Conservation (phyloP, 2,113 vertebrate genomes). For the Regulus satrapa region DNA sequence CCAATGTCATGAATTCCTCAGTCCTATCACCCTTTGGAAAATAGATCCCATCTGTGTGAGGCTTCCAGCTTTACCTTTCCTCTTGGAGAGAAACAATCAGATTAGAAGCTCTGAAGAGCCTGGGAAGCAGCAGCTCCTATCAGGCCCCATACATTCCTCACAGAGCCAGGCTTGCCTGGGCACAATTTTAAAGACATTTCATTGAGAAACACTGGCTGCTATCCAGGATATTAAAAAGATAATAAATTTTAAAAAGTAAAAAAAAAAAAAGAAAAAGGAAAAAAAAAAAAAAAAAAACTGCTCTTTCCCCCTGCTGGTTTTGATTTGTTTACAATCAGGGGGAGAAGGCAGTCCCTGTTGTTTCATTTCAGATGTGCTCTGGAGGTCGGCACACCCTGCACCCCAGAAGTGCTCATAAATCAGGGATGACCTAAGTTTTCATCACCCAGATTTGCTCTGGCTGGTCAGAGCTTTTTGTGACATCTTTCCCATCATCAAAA, state of each 20-base stretch:
- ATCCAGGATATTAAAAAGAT: background rate
- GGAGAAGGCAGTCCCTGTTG: background rate
- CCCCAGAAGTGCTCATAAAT: accelerated
- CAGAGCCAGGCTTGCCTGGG: background rate
- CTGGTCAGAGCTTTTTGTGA: background rate
- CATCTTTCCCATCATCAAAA: background rate
- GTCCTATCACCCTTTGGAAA: background rate
- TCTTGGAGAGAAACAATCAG: background rate
- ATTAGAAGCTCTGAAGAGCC: background rate
- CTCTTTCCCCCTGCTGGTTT: background rate
- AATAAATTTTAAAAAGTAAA: no score
- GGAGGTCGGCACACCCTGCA: background rate
- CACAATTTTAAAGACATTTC: background rate
- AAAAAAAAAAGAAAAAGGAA: no score
- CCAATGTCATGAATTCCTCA: background rate
- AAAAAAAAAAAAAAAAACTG: no score
- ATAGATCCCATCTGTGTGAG: background rate
- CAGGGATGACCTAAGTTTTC: background rate
- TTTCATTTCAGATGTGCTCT: background rate
- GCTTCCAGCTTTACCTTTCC: background rate
- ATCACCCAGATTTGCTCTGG: background rate
- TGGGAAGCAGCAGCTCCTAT: background rate
- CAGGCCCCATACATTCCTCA: background rate
- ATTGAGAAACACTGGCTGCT: background rate
- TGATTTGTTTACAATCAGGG: background rate